Evolutionary conservation across 2,113 vertebrate species (phyloP), one percentile per base, ranked within the genome.

Genomic region (Ariopsis seemanni): DNA sequence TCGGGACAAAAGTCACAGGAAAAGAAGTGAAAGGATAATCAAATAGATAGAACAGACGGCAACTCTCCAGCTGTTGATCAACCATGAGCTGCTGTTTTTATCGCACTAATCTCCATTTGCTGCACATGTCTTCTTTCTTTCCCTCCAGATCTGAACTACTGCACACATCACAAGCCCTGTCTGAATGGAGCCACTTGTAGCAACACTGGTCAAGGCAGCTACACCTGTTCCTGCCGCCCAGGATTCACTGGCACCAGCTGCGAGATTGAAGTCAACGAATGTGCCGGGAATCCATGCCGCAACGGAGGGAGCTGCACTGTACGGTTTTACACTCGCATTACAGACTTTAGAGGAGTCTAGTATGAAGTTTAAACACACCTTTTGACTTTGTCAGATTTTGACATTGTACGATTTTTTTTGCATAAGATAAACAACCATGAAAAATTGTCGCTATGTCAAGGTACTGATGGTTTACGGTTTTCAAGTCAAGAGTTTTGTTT

Each of bases 181-280:
- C 95, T 96, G 94, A 99, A 99, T 0, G 97, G 97, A 91, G 98
- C 98, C 93, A 99, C 97, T 65, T 99, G 98, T 93, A 98, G 96
- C 90, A 99, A 99, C 94, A 99, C 98, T 0, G 98, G 98, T 7
- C 98, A 99, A 94, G 98, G 98, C n/a, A 99, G 98, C 93, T 99
- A 99, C 92, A 99, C 98, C 25, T 99, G 98, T 93, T 97, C 97
- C 18, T 99, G 98, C 89, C 93, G 95, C 63, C 97, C 97, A 0
- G 98, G 98, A 20, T 99, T 96, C 92, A 96, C 95, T 0, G 98
- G 98, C 15, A 95, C 97, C 94, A 96, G 95, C 93, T 99, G 98
- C 17, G 98, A 99, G 94, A 93, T 95, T 6, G 96, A 97, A 93
- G 95, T 97, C 88, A 98, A 97, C 0, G 97, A 97, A 94, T 99